Percentiles rank a stretch among this genome's conserved stretches.
Evolutionary conservation across 1,140 invertebrate genomes (phyloP).

Genomic region (Drosophila chauvacae): DNA sequence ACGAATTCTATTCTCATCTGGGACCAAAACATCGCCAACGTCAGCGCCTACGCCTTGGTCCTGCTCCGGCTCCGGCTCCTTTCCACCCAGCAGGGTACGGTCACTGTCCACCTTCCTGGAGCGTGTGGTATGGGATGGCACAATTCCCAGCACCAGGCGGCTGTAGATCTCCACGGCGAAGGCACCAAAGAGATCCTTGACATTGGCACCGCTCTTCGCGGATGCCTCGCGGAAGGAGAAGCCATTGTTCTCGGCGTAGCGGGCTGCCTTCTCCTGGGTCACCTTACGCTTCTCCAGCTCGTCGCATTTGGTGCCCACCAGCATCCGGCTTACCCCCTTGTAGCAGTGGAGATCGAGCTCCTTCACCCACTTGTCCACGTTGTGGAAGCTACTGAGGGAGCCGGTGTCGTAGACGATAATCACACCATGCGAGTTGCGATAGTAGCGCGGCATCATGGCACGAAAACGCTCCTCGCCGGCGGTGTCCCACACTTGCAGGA

Average conservation of each 20-base stretch:
- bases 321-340: not conserved
- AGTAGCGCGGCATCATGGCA: conserved; percentile 21
- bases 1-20: not conserved
- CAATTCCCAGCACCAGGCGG: not conserved
- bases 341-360: conserved; percentile 17
- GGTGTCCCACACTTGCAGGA: conserved; percentile 51
- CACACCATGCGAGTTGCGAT: conserved; percentile 35
- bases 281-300: conserved; percentile 19
- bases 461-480: conserved; percentile 55
- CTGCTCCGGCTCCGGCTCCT: not conserved
- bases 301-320: conserved; percentile 64
- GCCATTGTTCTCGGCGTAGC: conserved; percentile 9
- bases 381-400: not conserved
- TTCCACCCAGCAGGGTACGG: not conserved
- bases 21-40: not conserved
- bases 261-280: not conserved
- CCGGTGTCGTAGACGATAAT: conserved; percentile 56
- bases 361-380: conserved; percentile 34
- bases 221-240: conserved; percentile 40
- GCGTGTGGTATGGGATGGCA: not conserved
- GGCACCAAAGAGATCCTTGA: conserved; percentile 21
- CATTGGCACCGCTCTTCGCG: conserved; percentile 46
- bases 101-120: not conserved
- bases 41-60: too few relatives aligned
- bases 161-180: conserved; percentile 16